Percentiles rank a stretch among this genome's conserved stretches.
Conservation (phyloP, 2,113 vertebrate species). For the Macroglossus sobrinus region DNA sequence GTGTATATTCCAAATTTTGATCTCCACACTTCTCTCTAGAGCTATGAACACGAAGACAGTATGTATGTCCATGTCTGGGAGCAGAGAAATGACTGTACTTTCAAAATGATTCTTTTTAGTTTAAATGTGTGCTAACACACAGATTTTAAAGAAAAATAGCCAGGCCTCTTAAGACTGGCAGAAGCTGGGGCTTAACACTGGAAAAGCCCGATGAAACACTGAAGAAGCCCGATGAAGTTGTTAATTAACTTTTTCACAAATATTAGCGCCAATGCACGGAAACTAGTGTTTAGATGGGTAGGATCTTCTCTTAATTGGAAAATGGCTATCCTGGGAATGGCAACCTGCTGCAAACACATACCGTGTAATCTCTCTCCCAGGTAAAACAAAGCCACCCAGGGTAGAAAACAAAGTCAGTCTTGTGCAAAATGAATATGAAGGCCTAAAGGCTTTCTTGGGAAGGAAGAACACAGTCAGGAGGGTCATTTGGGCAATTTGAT, state of each 20-base stretch:
- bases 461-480: not conserved
- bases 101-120: not conserved
- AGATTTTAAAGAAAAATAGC: not conserved
- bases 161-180: conserved; percentile 8
- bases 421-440: conserved; percentile 6
- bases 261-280: not conserved
- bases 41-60: not conserved
- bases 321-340: conserved; percentile 26
- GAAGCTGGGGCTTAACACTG: conserved; percentile 5
- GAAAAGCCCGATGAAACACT: not conserved
- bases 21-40: not conserved
- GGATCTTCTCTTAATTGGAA: conserved; percentile 26
- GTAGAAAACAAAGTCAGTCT: conserved; percentile 7
- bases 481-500: not conserved
- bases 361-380: conserved; percentile 14
- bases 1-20: not conserved
- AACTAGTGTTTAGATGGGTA: not conserved
- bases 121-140: not conserved
- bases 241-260: conserved; percentile 52
- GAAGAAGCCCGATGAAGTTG: not conserved
- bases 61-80: not conserved
- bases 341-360: not conserved
- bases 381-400: conserved; percentile 27
- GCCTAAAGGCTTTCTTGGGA: not conserved
- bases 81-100: not conserved